Conservation (phyloP, 2,113 vertebrate genomes). For the Anoura caudifer region DNA sequence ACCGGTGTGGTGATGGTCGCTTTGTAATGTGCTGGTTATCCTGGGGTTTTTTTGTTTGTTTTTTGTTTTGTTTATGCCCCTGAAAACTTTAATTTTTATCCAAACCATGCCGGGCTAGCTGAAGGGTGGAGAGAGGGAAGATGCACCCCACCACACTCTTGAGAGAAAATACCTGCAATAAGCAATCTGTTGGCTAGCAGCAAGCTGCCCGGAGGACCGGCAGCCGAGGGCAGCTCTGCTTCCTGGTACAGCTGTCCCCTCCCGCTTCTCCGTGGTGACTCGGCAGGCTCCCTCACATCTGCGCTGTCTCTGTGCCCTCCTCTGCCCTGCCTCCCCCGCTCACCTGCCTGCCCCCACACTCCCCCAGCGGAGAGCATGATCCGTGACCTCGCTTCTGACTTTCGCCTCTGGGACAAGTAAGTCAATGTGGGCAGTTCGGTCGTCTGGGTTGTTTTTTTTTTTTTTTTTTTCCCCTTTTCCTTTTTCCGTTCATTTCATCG, state of each 20-base stretch:
- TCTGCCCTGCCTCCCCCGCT: neutral
- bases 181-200: neutral
- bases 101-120: conserved; percentile 25
- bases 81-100: conserved; percentile 29
- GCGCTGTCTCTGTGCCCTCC: neutral
- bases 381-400: conserved; percentile 66
- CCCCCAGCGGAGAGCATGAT: conserved; percentile 72
- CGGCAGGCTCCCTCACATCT: neutral
- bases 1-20: conserved; percentile 6
- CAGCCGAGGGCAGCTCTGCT: neutral
- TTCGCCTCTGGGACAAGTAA: conserved; percentile 55
- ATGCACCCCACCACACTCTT: neutral
- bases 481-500: conserved; percentile 29
- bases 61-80: neutral
- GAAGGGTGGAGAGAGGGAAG: conserved; percentile 24
- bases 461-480: neutral
- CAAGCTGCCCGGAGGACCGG: neutral
- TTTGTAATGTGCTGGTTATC: conserved; percentile 45
- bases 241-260: neutral
- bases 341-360: conserved; percentile 26
- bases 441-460: conserved; percentile 1
- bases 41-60: neutral
- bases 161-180: conserved; percentile 61
- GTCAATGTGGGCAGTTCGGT: conserved; percentile 51
- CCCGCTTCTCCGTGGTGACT: neutral